Evolutionary conservation across 1,140 invertebrate species (phyloP).

Genomic region (Ridgeia piscesae): DNA sequence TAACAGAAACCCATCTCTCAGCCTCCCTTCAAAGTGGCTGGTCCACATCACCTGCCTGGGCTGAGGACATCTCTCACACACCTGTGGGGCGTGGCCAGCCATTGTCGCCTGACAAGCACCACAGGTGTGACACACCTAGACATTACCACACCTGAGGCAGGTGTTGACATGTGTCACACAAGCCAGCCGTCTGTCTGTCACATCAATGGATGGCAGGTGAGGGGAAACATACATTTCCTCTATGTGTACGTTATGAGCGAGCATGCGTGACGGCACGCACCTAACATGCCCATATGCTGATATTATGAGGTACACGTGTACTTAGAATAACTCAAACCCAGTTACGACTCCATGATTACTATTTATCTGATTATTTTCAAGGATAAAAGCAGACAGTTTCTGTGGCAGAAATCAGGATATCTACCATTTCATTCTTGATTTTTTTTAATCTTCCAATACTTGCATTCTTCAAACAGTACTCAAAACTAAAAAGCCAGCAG

Average conservation of each 20-base stretch:
- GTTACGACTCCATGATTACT: too few species aligned
- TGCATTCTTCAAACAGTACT: background rate
- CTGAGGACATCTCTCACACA: background rate
- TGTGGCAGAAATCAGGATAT: background rate
- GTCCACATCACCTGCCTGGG: too few species aligned
- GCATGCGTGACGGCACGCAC: background rate
- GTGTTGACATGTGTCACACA: background rate
- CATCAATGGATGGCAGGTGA: background rate
- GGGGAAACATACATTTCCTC: background rate
- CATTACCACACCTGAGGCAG: background rate
- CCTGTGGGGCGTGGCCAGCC: background rate
- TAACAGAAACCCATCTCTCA: too few species aligned
- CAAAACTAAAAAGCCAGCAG: background rate
- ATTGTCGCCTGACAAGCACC: background rate
- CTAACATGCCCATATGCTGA: background rate
- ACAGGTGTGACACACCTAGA: background rate
- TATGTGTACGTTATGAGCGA: background rate
- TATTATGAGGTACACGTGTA: background rate
- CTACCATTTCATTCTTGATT: background rate
- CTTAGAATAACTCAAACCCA: too few species aligned
- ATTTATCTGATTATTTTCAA: background rate
- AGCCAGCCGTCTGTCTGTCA: background rate
- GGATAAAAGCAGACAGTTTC: background rate
- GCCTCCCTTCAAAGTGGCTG: too few species aligned
- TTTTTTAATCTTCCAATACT: background rate